Base-by-base conservation (phyloP, 1,140 invertebrate species). In the Lepidurus apus region DNA sequence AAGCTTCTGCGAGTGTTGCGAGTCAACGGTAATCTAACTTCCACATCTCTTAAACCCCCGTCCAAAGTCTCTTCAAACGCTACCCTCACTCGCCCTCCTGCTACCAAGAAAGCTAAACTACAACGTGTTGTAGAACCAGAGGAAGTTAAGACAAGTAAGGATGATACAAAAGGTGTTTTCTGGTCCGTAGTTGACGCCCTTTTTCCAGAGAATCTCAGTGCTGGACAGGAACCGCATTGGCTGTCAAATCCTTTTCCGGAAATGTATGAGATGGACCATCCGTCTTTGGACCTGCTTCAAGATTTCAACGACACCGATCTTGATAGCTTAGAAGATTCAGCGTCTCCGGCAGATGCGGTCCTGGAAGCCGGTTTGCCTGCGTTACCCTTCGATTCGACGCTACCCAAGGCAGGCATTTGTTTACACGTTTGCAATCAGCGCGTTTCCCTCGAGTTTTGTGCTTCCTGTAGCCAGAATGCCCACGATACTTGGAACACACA, bases 371-470 rank as follows among this genome's bases (percentile, higher is more conserved):
- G 34, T 34, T 34, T 11, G 8, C 45, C 76, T 26, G n/a, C 53
- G 7, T 17, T 65, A 65, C 53, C 53, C 13, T 65, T 65, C 13
- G 53, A 65, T 65, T 13, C 17, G 9, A 17, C 53, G 9, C 53
- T 65, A 7, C 21, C 65, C 4, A 9, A 21, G n/a, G 77, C 53
- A 42, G 77, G 77, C 11, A 45, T 79, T 3, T 79, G 78, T 44
- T 44, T 79, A 17, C 78, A 79, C 47, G 78, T 79, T 44, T 79
- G 74, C 65, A 79, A 79, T 45, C 26, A 44, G 17, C 42, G 73
- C 21, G 43, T 79, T n/a, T 79, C 78, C 26, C 73, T 79, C 11
- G 78, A 79, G 43, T 79, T 79, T 44, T 79, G 78, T 45, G 73
- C 21, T 44, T 26, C 73, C 11, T 79, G 78, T 26, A 21, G 73